Evolutionary conservation across 1,140 invertebrate species (phyloP).

Genomic region (Gryllus bimaculatus): DNA sequence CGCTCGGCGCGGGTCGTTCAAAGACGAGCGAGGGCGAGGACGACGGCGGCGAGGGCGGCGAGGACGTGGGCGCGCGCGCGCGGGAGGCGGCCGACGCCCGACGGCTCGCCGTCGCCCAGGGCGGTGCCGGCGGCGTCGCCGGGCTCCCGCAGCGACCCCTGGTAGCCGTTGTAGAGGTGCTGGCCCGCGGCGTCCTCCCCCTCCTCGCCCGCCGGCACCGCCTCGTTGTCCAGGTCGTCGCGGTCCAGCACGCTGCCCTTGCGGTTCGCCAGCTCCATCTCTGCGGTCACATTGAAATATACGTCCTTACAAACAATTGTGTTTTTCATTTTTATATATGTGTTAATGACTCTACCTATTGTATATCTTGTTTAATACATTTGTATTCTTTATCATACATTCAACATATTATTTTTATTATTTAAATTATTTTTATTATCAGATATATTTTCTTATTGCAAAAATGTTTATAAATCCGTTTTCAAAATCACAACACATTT

Average conservation of each 20-base stretch:
- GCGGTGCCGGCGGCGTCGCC: background rate
- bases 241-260: background rate
- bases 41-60: background rate
- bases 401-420: too few relatives aligned
- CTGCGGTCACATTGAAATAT: background rate
- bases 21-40: background rate
- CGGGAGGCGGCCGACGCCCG: too few relatives aligned
- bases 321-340: too few relatives aligned
- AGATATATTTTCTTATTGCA: too few relatives aligned
- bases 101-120: background rate
- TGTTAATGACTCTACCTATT: too few relatives aligned
- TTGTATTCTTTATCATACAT: too few relatives aligned
- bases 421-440: too few relatives aligned
- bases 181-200: background rate
- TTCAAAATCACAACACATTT: too few relatives aligned
- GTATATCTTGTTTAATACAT: too few relatives aligned
- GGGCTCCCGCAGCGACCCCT: background rate
- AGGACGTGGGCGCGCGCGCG: background rate
- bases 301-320: too few relatives aligned
- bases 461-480: too few relatives aligned
- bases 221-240: background rate
- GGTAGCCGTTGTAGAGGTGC: background rate
- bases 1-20: background rate
- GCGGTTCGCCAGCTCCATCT: background rate
- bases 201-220: background rate